Conservation (phyloP, 2,113 vertebrate species). For the Ceyx margarethae region DNA sequence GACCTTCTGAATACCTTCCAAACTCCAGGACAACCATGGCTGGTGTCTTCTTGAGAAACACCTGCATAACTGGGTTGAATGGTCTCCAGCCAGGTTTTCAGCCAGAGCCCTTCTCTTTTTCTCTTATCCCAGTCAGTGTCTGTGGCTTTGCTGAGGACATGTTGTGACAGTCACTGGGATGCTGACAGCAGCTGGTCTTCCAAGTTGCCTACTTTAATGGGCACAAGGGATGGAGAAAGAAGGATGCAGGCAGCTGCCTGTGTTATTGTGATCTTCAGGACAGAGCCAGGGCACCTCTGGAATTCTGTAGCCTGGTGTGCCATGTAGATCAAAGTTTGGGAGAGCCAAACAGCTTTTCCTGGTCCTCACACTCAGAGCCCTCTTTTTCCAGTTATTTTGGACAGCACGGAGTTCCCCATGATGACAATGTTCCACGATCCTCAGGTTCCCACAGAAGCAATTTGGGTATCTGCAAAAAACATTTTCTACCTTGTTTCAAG, state of each 20-base stretch:
- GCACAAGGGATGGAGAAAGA: background rate
- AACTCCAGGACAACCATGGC: background rate
- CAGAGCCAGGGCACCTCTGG: background rate
- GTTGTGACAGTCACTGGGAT: rapidly evolving
- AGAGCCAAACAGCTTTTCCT: background rate
- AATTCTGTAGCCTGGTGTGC: background rate
- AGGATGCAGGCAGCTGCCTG: background rate
- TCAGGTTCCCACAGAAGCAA: background rate
- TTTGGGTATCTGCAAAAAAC: background rate
- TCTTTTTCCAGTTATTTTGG: background rate
- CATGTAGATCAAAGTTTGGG: background rate
- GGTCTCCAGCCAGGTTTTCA: background rate
- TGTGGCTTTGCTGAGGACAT: background rate
- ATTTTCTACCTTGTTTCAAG: background rate
- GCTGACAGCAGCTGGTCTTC: background rate
- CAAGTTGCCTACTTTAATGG: background rate
- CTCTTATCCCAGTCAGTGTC: background rate
- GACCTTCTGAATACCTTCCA: background rate
- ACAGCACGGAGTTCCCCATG: background rate
- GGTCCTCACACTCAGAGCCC: background rate
- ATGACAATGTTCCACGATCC: background rate
- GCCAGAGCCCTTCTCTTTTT: background rate
- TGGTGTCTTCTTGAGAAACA: background rate
- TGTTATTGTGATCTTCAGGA: background rate
- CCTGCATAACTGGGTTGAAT: background rate